These are phyloP conservation scores for Strix uralensis DNA, from an alignment of 2,113 vertebrate genomes.

Conservation along the genomic window DNA sequence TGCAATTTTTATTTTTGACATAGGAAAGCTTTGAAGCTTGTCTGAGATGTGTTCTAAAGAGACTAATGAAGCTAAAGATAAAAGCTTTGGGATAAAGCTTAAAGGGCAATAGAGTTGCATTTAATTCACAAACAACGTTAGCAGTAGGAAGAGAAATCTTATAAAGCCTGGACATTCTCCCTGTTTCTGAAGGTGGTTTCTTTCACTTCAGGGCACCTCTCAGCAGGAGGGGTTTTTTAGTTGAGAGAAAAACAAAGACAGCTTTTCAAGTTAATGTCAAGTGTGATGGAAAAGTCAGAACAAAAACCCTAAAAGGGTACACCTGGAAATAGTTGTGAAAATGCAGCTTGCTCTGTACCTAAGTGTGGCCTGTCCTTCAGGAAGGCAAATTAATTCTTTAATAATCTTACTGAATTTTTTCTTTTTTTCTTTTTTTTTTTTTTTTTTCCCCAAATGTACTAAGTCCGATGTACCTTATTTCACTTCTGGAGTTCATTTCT, in stretches of 20 bases:
- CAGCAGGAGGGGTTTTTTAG: not conserved
- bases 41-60: not conserved
- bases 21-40: not conserved
- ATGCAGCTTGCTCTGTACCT: rapidly evolving
- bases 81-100: not conserved
- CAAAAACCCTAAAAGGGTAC: not conserved
- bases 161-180: not conserved
- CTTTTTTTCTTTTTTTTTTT: not conserved
- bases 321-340: not conserved
- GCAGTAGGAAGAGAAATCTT: not conserved
- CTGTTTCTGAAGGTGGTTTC: not conserved
- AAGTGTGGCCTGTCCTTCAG: not conserved
- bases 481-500: not conserved
- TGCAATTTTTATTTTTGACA: not conserved
- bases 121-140: not conserved
- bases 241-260: not conserved
- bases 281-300: not conserved
- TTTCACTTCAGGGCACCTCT: not conserved
- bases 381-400: not conserved
- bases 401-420: not conserved
- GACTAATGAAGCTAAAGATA: not conserved
- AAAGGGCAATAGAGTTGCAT: not conserved
- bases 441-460: rapidly evolving
- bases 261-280: not conserved
- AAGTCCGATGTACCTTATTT: not conserved